Evolutionary conservation across 2,797 vertebrate species (phyloP).

Genomic region (Galagoides demidoff): DNA sequence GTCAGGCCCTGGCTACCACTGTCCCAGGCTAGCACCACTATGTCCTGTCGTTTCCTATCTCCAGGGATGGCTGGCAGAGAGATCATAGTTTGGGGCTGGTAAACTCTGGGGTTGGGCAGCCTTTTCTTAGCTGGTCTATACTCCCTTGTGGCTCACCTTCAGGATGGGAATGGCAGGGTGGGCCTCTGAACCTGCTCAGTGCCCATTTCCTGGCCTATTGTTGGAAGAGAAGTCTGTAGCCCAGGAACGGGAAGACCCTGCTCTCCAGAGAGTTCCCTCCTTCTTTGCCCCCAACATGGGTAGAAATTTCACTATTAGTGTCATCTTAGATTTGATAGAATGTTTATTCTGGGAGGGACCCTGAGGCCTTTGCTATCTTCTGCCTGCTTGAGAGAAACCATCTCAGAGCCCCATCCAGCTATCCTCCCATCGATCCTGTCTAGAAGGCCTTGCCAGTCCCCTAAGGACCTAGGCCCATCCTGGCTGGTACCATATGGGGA

Average conservation of each 20-base stretch:
- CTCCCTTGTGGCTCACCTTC: background rate
- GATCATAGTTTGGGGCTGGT: background rate
- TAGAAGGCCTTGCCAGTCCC: background rate
- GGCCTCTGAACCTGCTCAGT: background rate
- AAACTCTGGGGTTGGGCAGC: background rate
- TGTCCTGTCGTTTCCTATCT: background rate
- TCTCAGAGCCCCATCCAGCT: background rate
- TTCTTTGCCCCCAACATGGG: rapidly evolving
- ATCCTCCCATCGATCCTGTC: background rate
- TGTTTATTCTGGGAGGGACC: background rate
- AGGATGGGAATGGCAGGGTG: background rate
- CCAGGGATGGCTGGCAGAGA: background rate
- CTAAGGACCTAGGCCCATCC: background rate
- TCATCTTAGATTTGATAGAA: background rate
- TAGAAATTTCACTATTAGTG: background rate
- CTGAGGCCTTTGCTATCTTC: background rate
- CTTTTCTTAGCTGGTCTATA: background rate
- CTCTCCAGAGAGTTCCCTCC: background rate
- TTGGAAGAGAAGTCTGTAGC: background rate
- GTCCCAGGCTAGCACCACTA: background rate
- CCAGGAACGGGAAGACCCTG: background rate
- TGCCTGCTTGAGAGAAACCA: background rate
- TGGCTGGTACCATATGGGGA: no score
- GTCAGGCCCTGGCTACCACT: background rate
- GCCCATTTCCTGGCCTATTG: background rate